Percentiles rank a stretch among this genome's conserved stretches.
phyloP scores from a whole-genome alignment of 2,888 invertebrate genomes.

The Hydropsyche betteni region DNA sequence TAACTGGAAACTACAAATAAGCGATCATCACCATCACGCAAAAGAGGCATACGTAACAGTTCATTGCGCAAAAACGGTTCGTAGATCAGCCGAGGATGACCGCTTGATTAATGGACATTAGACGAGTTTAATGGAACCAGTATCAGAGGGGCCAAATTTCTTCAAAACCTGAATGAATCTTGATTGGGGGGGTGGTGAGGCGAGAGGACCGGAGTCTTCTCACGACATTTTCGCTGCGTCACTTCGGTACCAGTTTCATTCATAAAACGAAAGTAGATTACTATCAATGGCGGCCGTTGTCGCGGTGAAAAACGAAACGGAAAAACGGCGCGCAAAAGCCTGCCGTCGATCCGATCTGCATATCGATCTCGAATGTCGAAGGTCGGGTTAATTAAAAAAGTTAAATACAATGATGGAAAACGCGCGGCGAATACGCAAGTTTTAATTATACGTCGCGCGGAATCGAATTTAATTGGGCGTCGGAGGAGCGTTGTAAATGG shows the following conservation, averaged over 20 bases:
- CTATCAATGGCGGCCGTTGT: constrained; percentile 24
- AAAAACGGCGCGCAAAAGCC: neutral
- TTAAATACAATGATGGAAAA: neutral
- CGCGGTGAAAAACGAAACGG: constrained; percentile 6
- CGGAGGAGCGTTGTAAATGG: neutral
- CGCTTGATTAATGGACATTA: constrained; percentile 20
- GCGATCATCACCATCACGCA: too few species aligned
- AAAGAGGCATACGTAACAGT: too few species aligned
- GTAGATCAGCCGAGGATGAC: too few species aligned
- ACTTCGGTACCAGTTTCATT: constrained; percentile 38
- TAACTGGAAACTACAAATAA: too few species aligned
- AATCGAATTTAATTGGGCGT: constrained; percentile 28
- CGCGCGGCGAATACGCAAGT: neutral
- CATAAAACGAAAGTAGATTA: constrained; percentile 37
- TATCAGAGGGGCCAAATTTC: constrained; percentile 14
- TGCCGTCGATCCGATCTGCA: neutral
- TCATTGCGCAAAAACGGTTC: too few species aligned
- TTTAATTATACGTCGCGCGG: constrained; percentile 18
- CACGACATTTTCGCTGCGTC: constrained; percentile 34
- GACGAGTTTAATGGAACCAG: constrained; percentile 24
- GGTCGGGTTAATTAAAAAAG: constrained; percentile 24
- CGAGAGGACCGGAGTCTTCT: constrained; percentile 6
- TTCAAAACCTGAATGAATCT: constrained; percentile 30
- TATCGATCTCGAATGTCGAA: constrained; percentile 15
- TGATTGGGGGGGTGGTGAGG: neutral